phyloP scores from a whole-genome alignment of 2,797 vertebrate genomes.

The Sarcoramphus papa region DNA sequence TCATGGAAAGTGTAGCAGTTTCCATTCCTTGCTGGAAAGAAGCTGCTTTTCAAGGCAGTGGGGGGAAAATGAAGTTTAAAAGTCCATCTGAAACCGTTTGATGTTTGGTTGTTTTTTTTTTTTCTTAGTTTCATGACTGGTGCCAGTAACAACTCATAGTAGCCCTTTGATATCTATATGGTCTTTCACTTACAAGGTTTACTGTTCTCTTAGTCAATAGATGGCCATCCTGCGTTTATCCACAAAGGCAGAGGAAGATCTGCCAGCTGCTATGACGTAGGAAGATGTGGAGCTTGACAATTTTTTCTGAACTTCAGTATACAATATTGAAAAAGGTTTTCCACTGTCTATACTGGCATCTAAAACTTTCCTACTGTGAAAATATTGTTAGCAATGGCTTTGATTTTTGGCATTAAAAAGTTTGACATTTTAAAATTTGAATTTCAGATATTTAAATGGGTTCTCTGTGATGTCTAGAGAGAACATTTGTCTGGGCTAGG shows the following conservation, averaged over 20 bases:
- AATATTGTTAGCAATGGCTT: background rate
- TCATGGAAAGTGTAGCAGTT: background rate
- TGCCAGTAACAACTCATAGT: background rate
- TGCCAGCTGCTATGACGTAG: background rate
- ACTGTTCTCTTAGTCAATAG: background rate
- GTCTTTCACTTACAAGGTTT: background rate
- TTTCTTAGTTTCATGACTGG: background rate
- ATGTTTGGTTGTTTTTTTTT: background rate
- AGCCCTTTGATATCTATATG: background rate
- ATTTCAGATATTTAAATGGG: background rate
- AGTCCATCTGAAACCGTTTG: background rate
- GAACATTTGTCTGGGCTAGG: background rate
- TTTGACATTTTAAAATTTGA: background rate
- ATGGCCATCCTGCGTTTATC: background rate
- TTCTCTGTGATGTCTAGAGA: background rate
- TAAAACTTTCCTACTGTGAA: background rate
- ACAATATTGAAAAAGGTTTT: background rate
- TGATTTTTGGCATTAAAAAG: background rate
- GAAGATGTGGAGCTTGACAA: background rate
- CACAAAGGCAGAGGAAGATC: background rate
- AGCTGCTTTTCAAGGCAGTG: background rate
- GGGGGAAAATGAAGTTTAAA: background rate
- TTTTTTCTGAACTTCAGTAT: background rate
- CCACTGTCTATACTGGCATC: background rate
- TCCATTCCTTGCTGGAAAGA: conserved; percentile 4